Conservation (phyloP, 2,113 vertebrate species). For the Protobothrops flavoviridis region DNA sequence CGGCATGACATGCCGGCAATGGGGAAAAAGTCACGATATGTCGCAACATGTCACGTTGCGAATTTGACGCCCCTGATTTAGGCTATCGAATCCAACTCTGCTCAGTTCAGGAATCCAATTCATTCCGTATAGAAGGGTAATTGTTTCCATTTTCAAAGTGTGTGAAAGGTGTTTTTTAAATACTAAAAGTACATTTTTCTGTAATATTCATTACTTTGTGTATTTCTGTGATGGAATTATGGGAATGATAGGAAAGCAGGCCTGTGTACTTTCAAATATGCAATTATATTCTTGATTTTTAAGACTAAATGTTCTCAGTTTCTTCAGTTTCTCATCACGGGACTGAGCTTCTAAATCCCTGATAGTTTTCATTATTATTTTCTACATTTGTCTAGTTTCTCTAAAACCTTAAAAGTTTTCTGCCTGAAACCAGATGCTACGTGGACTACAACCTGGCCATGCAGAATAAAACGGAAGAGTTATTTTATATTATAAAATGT, state of each 20-base stretch:
- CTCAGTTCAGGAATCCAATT: neutral
- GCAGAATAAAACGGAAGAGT: neutral
- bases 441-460: neutral
- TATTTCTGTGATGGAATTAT: neutral
- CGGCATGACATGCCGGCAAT: too few species aligned
- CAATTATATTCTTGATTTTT: neutral
- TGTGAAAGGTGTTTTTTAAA: neutral
- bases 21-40: too few species aligned
- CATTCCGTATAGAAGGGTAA: neutral
- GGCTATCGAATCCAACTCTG: neutral
- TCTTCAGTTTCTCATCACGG: neutral
- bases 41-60: too few species aligned
- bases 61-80: too few species aligned
- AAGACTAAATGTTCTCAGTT: neutral
- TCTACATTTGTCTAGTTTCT: neutral
- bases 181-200: too few species aligned
- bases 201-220: neutral
- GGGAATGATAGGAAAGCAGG: neutral
- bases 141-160: neutral
- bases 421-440: neutral
- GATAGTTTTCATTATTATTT: neutral
- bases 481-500: neutral
- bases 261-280: neutral
- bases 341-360: neutral
- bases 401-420: neutral